phyloP scores from a whole-genome alignment of 92 coral and sea anemone genomes.

The Virgularia gustaviana region DNA sequence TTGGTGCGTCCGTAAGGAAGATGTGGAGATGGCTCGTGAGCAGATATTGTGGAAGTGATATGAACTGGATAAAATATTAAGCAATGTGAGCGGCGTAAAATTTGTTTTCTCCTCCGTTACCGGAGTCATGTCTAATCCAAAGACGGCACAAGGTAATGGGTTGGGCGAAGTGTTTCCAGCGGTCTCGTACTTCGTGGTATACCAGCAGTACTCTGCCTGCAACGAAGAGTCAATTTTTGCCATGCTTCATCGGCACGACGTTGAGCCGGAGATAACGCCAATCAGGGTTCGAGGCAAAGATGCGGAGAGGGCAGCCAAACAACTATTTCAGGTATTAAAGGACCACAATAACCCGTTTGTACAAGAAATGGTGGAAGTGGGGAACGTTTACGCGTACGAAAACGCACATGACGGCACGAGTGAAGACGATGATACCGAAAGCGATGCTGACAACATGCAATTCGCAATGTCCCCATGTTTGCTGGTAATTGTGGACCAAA shows the following conservation, averaged over 20 bases:
- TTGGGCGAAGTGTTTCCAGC: not conserved
- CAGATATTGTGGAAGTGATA: too few relatives aligned
- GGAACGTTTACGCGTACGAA: slow-evolving; percentile 8
- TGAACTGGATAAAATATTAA: too few relatives aligned
- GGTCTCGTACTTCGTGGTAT: not conserved
- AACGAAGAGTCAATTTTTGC: not conserved
- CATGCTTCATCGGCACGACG: too few relatives aligned
- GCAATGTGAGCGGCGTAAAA: too few relatives aligned
- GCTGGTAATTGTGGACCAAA: not conserved
- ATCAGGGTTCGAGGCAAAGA: slow-evolving; percentile 11
- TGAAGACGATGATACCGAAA: not conserved
- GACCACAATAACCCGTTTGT: slow-evolving; percentile 12
- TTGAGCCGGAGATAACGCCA: not conserved
- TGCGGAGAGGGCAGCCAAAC: not conserved
- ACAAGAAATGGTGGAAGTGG: slow-evolving; percentile 13
- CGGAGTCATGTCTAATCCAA: too few relatives aligned
- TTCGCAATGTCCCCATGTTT: not conserved
- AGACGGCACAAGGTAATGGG: too few relatives aligned
- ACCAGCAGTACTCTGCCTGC: not conserved
- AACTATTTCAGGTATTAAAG: slow-evolving; percentile 19
- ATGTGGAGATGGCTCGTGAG: too few relatives aligned
- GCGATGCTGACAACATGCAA: not conserved
- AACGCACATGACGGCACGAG: not conserved
- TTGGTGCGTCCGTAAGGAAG: too few relatives aligned
- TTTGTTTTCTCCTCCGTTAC: too few relatives aligned